Evolutionary conservation across 2,888 invertebrate genomes (phyloP).

Genomic region (Hartigia nigra): DNA sequence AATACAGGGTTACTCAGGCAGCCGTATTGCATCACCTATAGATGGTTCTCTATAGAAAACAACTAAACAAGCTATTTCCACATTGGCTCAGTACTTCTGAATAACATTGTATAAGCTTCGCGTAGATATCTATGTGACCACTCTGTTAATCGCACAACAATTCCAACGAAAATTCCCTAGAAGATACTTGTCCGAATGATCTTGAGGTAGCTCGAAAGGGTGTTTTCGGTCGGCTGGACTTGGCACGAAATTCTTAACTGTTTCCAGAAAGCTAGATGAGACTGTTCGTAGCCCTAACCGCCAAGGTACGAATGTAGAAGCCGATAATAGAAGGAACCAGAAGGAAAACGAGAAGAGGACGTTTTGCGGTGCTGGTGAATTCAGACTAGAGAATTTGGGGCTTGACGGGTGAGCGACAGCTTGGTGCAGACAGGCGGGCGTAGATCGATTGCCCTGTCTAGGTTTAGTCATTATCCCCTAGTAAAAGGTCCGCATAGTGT

Average conservation of each 20-base stretch:
- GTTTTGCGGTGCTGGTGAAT: slow-evolving; percentile 32
- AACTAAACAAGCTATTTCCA: not conserved
- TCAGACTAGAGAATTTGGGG: slow-evolving; percentile 26
- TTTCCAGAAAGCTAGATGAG: not conserved
- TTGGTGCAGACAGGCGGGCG: slow-evolving; percentile 38
- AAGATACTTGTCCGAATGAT: not conserved
- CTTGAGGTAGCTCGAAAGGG: not conserved
- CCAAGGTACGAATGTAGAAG: not conserved
- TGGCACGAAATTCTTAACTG: not conserved
- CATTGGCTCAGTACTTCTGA: not conserved
- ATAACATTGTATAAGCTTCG: not conserved
- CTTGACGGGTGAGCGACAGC: slow-evolving; percentile 37
- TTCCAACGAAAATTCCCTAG: not conserved
- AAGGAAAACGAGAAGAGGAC: not conserved
- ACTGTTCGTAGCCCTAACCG: not conserved
- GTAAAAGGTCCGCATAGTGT: slow-evolving; percentile 29
- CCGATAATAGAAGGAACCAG: not conserved
- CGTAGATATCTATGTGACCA: no score
- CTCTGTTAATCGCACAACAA: not conserved
- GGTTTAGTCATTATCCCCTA: slow-evolving; percentile 29
- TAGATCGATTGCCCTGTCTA: slow-evolving; percentile 46
- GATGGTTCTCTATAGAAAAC: not conserved
- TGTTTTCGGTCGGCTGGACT: not conserved
- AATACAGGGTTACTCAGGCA: not conserved
- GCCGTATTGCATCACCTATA: not conserved